Evolutionary conservation across 2,113 vertebrate genomes (phyloP), one percentile per base, ranked within the genome.

Genomic region (Martes martes): DNA sequence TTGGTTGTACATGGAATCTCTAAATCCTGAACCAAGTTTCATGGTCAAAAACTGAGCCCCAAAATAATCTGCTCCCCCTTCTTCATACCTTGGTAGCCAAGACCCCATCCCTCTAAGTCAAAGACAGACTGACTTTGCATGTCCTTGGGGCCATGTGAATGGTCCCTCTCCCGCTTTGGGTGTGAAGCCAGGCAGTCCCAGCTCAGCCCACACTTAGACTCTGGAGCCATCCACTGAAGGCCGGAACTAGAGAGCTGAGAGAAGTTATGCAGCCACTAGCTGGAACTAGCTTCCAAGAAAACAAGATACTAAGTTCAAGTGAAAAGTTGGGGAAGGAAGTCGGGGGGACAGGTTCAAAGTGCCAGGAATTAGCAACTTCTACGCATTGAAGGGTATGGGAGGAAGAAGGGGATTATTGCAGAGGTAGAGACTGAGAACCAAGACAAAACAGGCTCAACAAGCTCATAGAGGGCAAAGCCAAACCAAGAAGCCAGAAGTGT

Each of bases 341-440:
- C 7, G 6, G 11, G 33, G 42, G n/a, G 24, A 26, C 9, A 86
- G 47, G 16, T 8, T 95, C 21, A 10, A 82, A 74, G 42, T 28
- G 76, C 33, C 57, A 91, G 33, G 31, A 73, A 57, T 83, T 47
- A 36, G 33, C 24, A 73, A 73, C 8, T 91, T 84, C 90, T 71
- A 61, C 2, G 76, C n/a, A 65, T 1, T 31, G 11, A 39, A 93
- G 2, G 4, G 21, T 65, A 11, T 71, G 24, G 55, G 45, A 71
- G 67, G 74, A 92, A 91, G 78, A 89, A 95, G 84, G 61, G 39
- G 6, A 61, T 93, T 84, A 82, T 91, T 97, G 96, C 74, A 89
- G 74, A 83, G 18, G 79, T 11, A 71, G 85, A 81, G 36, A 86
- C 65, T 67, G 39, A 94, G 67, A 82, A 83, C 52, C 76, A 61